Percentiles rank a stretch among this genome's conserved stretches.
Conservation (phyloP, 2,888 invertebrate species). For the Pyrocoelia pectoralis region DNA sequence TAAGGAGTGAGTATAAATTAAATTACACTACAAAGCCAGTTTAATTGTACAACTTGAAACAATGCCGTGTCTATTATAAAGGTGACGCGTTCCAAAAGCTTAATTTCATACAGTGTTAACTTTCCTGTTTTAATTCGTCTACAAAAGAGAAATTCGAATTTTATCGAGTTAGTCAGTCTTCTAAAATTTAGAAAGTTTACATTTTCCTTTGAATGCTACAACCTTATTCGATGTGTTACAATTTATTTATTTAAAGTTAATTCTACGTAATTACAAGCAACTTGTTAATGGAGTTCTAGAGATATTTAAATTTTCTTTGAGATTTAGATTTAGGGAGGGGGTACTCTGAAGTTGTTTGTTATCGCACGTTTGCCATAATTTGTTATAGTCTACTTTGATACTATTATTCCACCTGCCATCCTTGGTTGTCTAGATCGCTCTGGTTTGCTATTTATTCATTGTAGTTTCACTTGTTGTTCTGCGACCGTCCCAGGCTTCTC, state of each 20-base stretch:
- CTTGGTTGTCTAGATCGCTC: too few relatives aligned
- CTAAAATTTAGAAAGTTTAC: slow-evolving; percentile 48
- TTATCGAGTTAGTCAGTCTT: slow-evolving; percentile 45
- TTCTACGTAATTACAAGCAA: background rate
- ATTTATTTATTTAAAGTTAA: slow-evolving; percentile 45
- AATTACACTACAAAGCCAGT: slow-evolving; percentile 50
- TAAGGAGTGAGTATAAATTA: slow-evolving; percentile 28
- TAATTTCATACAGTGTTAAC: slow-evolving; percentile 52
- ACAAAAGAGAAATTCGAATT: slow-evolving; percentile 49
- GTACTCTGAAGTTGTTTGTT: too few relatives aligned
- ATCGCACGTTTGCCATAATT: too few relatives aligned
- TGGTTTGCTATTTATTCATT: too few relatives aligned
- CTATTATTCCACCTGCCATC: too few relatives aligned
- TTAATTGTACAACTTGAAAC: slow-evolving; percentile 49
- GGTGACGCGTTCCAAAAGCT: slow-evolving; percentile 47
- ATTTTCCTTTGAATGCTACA: slow-evolving; percentile 44
- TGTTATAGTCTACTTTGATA: too few relatives aligned
- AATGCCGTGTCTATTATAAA: slow-evolving; percentile 49
- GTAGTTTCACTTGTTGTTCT: too few relatives aligned
- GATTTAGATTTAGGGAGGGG: too few relatives aligned
- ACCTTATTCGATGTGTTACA: slow-evolving; percentile 50
- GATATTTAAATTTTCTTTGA: too few relatives aligned
- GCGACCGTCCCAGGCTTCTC: too few relatives aligned
- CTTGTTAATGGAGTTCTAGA: too few relatives aligned
- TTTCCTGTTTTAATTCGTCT: slow-evolving; percentile 46